Percentiles rank a stretch among this genome's conserved stretches.
These are phyloP conservation scores for Campopleginae sp. DNA, from an alignment of 2,888 invertebrate species.

Conservation along the genomic window DNA sequence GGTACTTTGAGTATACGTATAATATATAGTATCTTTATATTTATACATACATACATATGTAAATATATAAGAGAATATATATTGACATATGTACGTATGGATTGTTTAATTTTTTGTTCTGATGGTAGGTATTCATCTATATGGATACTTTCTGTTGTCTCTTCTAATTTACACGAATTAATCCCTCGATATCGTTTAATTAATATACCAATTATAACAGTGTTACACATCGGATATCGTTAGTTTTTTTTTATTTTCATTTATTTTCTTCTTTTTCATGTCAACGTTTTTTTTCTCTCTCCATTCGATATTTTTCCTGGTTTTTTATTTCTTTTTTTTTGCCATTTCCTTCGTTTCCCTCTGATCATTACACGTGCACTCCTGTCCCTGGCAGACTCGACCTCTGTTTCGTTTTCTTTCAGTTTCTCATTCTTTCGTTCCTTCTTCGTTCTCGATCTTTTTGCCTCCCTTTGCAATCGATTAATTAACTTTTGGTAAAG, in stretches of 20 bases:
- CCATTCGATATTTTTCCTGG: slow-evolving; percentile 53
- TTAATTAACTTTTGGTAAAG: not conserved
- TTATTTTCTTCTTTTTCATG: slow-evolving; percentile 36
- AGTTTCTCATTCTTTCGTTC: slow-evolving; percentile 38
- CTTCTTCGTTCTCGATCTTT: slow-evolving; percentile 36
- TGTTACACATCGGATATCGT: slow-evolving; percentile 77
- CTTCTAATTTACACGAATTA: slow-evolving; percentile 81
- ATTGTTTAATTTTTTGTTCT: slow-evolving; percentile 68
- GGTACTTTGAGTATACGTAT: slow-evolving; percentile 69
- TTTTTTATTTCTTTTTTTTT: not conserved
- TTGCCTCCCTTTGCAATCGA: too few species aligned
- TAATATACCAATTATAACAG: slow-evolving; percentile 75
- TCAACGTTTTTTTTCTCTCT: slow-evolving; percentile 36
- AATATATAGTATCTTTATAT: slow-evolving; percentile 67
- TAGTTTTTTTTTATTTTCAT: slow-evolving; percentile 55
- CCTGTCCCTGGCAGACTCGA: slow-evolving; percentile 49
- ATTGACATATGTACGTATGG: slow-evolving; percentile 59
- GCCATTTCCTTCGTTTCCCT: slow-evolving; percentile 16
- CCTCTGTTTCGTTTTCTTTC: slow-evolving; percentile 33
- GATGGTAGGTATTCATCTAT: slow-evolving; percentile 78
- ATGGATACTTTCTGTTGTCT: slow-evolving; percentile 82
- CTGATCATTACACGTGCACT: slow-evolving; percentile 28
- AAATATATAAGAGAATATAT: slow-evolving; percentile 44
- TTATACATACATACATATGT: slow-evolving; percentile 9
- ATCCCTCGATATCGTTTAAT: slow-evolving; percentile 76